phyloP scores from a whole-genome alignment of 2,113 vertebrate genomes.

The Tragelaphus scriptus region DNA sequence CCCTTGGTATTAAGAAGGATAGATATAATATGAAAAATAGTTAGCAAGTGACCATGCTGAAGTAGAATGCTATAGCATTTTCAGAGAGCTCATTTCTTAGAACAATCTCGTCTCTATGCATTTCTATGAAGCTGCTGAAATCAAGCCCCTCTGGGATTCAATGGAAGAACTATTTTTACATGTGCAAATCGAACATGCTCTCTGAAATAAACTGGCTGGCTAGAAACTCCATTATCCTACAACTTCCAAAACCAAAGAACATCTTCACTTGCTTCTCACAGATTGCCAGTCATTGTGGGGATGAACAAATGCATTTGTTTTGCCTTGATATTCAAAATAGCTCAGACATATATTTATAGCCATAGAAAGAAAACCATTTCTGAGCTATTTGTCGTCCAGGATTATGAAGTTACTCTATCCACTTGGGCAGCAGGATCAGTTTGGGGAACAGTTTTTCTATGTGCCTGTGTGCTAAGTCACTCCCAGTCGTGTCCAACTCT shows the following conservation, averaged over 20 bases:
- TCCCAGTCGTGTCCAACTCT: neutral
- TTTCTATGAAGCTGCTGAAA: constrained; percentile 30
- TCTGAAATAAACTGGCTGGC: constrained; percentile 62
- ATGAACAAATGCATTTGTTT: constrained; percentile 9
- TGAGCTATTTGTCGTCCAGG: neutral
- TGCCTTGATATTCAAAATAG: constrained; percentile 35
- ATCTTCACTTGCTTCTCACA: neutral
- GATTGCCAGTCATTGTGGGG: neutral
- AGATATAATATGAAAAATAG: constrained; percentile 41
- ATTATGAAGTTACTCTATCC: constrained; percentile 13
- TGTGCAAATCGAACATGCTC: constrained; percentile 16
- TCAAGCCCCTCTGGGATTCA: constrained; percentile 37
- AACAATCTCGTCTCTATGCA: constrained; percentile 65
- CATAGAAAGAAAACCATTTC: constrained; percentile 3
- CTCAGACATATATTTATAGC: constrained; percentile 29
- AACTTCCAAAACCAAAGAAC: constrained; percentile 42
- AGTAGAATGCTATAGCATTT: constrained; percentile 55
- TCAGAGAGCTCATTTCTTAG: constrained; percentile 54
- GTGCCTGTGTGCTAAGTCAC: neutral
- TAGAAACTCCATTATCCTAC: constrained; percentile 63
- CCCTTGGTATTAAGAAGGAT: constrained; percentile 57
- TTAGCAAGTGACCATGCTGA: constrained; percentile 42
- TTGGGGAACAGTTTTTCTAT: neutral
- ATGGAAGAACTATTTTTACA: constrained; percentile 57
- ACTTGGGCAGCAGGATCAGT: neutral